Evolutionary conservation across 2,888 invertebrate genomes (phyloP).

Genomic region (Nineta flava): DNA sequence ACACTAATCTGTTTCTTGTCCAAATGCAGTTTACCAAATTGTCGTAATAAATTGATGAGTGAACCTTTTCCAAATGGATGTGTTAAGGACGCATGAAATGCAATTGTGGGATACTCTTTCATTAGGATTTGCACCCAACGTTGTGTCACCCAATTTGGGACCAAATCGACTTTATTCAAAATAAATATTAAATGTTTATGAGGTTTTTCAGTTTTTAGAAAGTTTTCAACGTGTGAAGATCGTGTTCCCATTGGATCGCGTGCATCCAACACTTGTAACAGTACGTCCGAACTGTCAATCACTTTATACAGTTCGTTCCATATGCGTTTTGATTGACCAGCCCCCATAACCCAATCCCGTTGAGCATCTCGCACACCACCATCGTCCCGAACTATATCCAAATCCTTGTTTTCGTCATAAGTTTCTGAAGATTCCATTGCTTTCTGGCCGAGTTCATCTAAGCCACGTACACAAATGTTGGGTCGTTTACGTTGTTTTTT

Average conservation of each 20-base stretch:
- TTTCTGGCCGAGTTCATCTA: conserved; percentile 59
- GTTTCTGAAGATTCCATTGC: conserved; percentile 55
- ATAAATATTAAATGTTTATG: conserved; percentile 97
- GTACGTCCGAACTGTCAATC: conserved; percentile 94
- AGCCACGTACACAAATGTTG: conserved; percentile 55
- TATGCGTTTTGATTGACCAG: conserved; percentile 91
- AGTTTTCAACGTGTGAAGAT: conserved; percentile 82
- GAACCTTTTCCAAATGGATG: conserved; percentile 98
- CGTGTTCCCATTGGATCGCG: conserved; percentile 95
- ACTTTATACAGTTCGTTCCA: conserved; percentile 99
- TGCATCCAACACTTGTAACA: conserved; percentile 91
- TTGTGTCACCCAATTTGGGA: conserved; percentile 97
- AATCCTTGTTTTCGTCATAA: conserved; percentile 71
- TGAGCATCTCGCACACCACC: conserved; percentile 63
- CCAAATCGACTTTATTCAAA: conserved; percentile 90
- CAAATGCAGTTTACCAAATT: conserved; percentile 83
- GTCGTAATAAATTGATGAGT: conserved; percentile 85
- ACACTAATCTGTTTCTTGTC: conserved; percentile 99
- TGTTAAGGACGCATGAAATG: conserved; percentile 95
- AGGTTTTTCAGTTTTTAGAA: conserved; percentile 82
- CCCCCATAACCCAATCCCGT: conserved; percentile 87
- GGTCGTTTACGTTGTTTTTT: conserved; percentile 87
- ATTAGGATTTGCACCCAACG: conserved; percentile 93
- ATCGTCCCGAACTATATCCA: conserved; percentile 68
- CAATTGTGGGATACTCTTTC: conserved; percentile 90